Conservation (phyloP, 1,140 invertebrate genomes). For the Akabosia matsudoensis region DNA sequence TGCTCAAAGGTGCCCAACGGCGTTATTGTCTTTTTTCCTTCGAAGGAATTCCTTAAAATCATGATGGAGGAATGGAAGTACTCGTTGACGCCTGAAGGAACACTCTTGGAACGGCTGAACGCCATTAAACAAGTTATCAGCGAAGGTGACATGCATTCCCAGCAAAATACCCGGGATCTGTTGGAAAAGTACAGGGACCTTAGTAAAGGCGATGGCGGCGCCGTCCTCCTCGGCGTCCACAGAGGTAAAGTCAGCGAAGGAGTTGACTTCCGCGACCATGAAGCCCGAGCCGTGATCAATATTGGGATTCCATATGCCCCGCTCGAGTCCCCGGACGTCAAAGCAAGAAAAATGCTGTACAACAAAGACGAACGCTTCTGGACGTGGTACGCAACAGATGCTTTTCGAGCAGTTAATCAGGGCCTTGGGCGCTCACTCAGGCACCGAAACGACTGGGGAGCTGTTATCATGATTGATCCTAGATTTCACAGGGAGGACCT, state of each 20-base stretch:
- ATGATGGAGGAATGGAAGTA: constrained; percentile 51
- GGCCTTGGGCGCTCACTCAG: constrained; percentile 57
- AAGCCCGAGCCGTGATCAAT: constrained; percentile 59
- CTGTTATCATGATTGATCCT: constrained; percentile 58
- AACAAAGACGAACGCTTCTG: constrained; percentile 10
- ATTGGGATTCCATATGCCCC: constrained; percentile 27
- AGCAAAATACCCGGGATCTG: constrained; percentile 53
- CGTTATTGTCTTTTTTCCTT: constrained; percentile 62
- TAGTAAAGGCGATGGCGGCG: constrained; percentile 48
- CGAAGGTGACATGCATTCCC: constrained; percentile 48
- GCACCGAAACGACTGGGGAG: constrained; percentile 60
- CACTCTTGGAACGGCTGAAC: constrained; percentile 1
- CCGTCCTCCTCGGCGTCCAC: constrained; percentile 57
- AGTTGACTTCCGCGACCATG: constrained; percentile 61
- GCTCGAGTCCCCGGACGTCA: neutral
- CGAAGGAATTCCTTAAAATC: constrained; percentile 58
- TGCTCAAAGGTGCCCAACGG: constrained; percentile 58
- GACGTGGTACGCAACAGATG: constrained; percentile 62
- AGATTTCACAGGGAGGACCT: constrained; percentile 49
- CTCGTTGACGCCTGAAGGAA: no score
- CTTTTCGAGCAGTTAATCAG: constrained; percentile 54
- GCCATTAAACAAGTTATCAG: constrained; percentile 15
- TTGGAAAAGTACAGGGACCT: constrained; percentile 18
- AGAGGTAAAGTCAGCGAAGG: constrained; percentile 62
- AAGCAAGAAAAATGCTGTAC: constrained; percentile 17